Percentiles rank a stretch among this genome's conserved stretches.
Conservation (phyloP, 2,113 vertebrate species). For the Speoplatyrhinus poulsoni region DNA sequence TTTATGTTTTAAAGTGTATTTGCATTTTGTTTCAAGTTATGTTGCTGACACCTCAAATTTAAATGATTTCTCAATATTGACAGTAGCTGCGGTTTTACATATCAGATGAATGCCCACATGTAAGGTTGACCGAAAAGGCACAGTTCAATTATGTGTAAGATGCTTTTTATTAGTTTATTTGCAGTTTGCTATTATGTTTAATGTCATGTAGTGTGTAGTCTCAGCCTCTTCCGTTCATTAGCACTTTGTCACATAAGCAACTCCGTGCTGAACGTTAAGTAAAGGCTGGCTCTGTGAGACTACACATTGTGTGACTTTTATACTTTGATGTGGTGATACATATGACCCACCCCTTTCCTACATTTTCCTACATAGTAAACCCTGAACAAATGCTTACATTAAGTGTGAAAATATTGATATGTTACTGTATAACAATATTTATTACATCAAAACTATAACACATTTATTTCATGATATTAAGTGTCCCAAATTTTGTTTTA, state of each 20-base stretch:
- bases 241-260: no score
- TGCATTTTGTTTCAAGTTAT: slow-evolving; percentile 29
- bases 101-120: slow-evolving; percentile 19
- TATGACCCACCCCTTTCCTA: slow-evolving; percentile 14
- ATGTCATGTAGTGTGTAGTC: background rate
- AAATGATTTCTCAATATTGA: slow-evolving; percentile 25
- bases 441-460: no score
- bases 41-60: slow-evolving; percentile 24
- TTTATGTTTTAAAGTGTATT: slow-evolving; percentile 18
- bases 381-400: no score
- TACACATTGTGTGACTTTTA: slow-evolving; percentile 30
- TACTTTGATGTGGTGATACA: slow-evolving; percentile 37
- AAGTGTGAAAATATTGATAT: no score
- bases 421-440: no score
- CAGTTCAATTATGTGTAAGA: background rate
- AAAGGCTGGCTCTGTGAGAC: no score
- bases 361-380: no score
- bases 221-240: no score
- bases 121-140: background rate
- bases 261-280: no score
- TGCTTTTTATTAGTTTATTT: background rate
- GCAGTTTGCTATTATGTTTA: slow-evolving; percentile 15
- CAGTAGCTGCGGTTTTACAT: slow-evolving; percentile 25
- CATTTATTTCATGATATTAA: no score
- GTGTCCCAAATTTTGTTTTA: background rate